These are phyloP conservation scores for Cantharis lateralis DNA, from an alignment of 2,888 invertebrate species.

Conservation along the genomic window DNA sequence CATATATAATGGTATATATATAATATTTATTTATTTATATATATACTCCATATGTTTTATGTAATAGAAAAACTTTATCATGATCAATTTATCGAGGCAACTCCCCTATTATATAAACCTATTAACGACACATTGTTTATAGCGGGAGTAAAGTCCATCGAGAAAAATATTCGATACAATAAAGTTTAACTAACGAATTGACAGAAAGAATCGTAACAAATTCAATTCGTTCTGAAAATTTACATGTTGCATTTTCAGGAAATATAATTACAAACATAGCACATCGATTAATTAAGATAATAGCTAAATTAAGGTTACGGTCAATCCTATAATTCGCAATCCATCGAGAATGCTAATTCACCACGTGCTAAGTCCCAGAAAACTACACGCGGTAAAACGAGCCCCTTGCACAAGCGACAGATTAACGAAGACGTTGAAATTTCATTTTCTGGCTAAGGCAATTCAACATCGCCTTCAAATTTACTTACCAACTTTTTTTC, in stretches of 20 bases:
- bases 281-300: slow-evolving; percentile 53
- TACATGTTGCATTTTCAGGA: slow-evolving; percentile 41
- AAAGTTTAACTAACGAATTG: slow-evolving; percentile 13
- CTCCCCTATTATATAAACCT: slow-evolving; percentile 7
- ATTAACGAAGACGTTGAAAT: slow-evolving; percentile 54
- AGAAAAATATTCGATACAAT: slow-evolving; percentile 10
- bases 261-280: slow-evolving; percentile 54
- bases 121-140: slow-evolving; percentile 9
- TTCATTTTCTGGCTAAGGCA: slow-evolving; percentile 51
- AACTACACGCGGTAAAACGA: slow-evolving; percentile 59
- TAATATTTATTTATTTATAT: slow-evolving; percentile 26
- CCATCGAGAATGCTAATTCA: slow-evolving; percentile 36
- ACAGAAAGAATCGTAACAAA: slow-evolving; percentile 39
- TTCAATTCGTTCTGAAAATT: slow-evolving; percentile 39
- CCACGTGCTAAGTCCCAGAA: slow-evolving; percentile 56
- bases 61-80: slow-evolving; percentile 26
- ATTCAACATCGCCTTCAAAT: slow-evolving; percentile 39
- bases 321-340: slow-evolving; percentile 33
- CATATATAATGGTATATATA: slow-evolving; percentile 38
- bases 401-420: slow-evolving; percentile 60
- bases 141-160: slow-evolving; percentile 3
- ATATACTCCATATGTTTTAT: slow-evolving; percentile 47
- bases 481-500: slow-evolving; percentile 8
- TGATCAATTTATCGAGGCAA: slow-evolving; percentile 11
- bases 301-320: slow-evolving; percentile 47